These are phyloP conservation scores for Distichodus sexfasciatus DNA, from an alignment of 2,797 vertebrate genomes.

Conservation along the genomic window DNA sequence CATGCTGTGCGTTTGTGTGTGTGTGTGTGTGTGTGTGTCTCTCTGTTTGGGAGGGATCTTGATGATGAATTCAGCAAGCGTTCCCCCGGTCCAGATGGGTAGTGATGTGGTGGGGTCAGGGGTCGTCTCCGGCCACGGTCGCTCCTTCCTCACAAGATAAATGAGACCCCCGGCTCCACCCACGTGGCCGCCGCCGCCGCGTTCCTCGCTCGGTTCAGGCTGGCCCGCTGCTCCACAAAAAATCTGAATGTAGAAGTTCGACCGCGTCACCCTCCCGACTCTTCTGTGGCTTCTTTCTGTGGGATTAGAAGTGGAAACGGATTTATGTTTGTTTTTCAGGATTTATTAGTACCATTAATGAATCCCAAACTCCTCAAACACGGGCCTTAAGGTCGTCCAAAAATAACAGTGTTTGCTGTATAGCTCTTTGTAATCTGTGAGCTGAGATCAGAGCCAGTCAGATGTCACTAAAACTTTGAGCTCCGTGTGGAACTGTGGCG, in stretches of 20 bases:
- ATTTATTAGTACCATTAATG: no score
- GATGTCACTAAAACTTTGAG: neutral
- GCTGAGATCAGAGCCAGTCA: neutral
- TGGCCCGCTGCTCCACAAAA: conserved; percentile 72
- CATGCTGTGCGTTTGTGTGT: conserved; percentile 23
- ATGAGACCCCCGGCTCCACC: conserved; percentile 71
- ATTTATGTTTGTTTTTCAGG: no score
- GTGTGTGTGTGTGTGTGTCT: conserved; percentile 16
- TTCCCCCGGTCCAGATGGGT: conserved; percentile 68
- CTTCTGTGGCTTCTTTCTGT: no score
- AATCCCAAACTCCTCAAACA: no score
- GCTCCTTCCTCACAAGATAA: conserved; percentile 70
- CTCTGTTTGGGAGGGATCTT: conserved; percentile 47
- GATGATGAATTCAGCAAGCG: conserved; percentile 59
- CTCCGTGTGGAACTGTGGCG: no score
- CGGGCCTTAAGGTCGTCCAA: no score
- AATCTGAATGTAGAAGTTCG: conserved; percentile 63
- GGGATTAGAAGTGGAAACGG: no score
- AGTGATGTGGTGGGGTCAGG: conserved; percentile 74
- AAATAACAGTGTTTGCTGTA: no score
- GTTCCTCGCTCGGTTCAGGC: conserved; percentile 75
- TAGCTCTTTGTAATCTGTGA: no score
- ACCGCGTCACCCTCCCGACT: no score
- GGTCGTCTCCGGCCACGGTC: conserved; percentile 62
- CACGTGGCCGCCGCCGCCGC: conserved; percentile 74